Evolutionary conservation across 2,888 invertebrate genomes (phyloP).

Genomic region (Diadegma fenestrale): DNA sequence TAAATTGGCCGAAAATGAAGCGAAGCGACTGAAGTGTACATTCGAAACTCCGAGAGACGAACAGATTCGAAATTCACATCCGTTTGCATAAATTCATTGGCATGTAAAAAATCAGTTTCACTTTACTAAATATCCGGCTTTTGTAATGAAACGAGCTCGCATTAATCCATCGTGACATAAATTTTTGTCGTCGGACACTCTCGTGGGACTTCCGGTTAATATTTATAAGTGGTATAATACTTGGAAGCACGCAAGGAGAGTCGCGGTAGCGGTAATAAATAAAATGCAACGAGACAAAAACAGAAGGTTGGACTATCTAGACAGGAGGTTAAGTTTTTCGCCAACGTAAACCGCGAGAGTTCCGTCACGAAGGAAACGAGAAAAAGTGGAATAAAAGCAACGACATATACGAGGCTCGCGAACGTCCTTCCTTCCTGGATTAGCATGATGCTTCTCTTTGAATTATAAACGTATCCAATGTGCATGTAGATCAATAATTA

Average conservation of each 20-base stretch:
- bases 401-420: constrained; percentile 22
- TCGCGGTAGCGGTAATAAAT: constrained; percentile 50
- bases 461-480: constrained; percentile 55
- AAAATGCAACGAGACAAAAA: constrained; percentile 55
- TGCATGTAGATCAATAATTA: constrained; percentile 57
- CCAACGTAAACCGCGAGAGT: constrained; percentile 50
- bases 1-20: neutral
- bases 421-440: constrained; percentile 67
- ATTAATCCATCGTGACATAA: constrained; percentile 44
- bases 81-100: neutral
- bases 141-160: constrained; percentile 22
- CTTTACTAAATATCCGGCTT: constrained; percentile 41
- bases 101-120: constrained; percentile 37
- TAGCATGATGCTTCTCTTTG: constrained; percentile 56
- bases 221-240: constrained; percentile 57
- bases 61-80: neutral
- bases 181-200: constrained; percentile 51
- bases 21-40: neutral
- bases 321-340: constrained; percentile 58
- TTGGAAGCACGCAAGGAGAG: constrained; percentile 42
- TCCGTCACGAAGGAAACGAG: constrained; percentile 32
- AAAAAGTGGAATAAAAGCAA: constrained; percentile 4
- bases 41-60: neutral
- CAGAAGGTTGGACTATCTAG: constrained; percentile 43
- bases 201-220: constrained; percentile 50